A percentile compares a stretch with the other conserved stretches of the same genome.
Conservation (phyloP, 2,113 vertebrate genomes). For the Bagarius yarrelli region DNA sequence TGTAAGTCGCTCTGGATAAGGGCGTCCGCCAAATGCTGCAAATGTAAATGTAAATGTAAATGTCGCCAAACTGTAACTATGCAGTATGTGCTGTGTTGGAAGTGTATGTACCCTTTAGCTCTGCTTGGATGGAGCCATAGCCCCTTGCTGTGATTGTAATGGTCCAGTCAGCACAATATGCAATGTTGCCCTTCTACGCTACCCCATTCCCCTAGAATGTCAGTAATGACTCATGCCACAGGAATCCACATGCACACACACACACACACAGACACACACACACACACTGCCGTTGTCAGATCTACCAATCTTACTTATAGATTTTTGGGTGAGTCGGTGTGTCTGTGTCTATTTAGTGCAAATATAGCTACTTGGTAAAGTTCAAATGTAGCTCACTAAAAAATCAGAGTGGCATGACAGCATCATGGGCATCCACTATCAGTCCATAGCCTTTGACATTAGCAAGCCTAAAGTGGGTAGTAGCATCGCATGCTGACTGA, state of each 20-base stretch:
- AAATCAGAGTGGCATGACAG: slow-evolving; percentile 9
- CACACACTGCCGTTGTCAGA: background rate
- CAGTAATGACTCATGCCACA: background rate
- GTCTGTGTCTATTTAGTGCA: background rate
- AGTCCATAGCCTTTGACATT: slow-evolving; percentile 47
- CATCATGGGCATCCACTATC: slow-evolving; percentile 14
- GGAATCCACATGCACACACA: background rate
- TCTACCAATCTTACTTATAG: background rate
- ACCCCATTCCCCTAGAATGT: slow-evolving; percentile 27
- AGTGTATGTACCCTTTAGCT: slow-evolving; percentile 37
- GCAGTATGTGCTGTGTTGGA: slow-evolving; percentile 47
- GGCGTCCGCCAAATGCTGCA: too few relatives aligned
- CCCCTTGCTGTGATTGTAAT: slow-evolving; percentile 43
- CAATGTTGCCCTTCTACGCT: slow-evolving; percentile 33
- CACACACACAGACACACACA: slow-evolving; percentile 9
- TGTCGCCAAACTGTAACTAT: slow-evolving; percentile 32
- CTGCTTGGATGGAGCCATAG: slow-evolving; percentile 25
- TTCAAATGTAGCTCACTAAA: slow-evolving; percentile 10
- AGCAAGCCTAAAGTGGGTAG: slow-evolving; percentile 38
- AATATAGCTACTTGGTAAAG: background rate
- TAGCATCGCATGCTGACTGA: slow-evolving; percentile 44
- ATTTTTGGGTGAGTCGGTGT: background rate
- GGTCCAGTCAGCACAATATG: slow-evolving; percentile 36
- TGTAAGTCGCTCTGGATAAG: too few relatives aligned
- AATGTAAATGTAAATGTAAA: too few relatives aligned